Evolutionary conservation across 1,140 invertebrate genomes (phyloP).

Genomic region (Muscidifurax raptorellus): DNA sequence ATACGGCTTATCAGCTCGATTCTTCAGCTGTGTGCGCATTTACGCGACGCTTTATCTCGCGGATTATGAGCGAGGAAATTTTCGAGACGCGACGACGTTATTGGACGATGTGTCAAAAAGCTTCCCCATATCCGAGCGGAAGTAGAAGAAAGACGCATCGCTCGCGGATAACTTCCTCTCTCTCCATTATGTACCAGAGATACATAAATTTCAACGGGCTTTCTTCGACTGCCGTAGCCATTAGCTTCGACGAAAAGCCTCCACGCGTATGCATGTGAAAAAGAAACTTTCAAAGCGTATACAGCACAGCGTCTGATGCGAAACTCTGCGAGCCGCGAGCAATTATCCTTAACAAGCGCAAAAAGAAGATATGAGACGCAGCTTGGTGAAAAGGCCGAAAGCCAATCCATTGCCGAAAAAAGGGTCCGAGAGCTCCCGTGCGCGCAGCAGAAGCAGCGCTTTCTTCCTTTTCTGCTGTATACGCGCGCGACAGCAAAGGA

Average conservation of each 20-base stretch:
- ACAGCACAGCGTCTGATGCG: background rate
- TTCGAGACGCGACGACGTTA: background rate
- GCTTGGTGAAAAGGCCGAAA: slow-evolving; percentile 5
- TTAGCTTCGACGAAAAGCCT: background rate
- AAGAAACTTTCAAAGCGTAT: slow-evolving; percentile 1
- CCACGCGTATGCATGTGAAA: too few relatives aligned
- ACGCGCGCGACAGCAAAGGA: background rate
- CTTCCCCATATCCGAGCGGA: too few relatives aligned
- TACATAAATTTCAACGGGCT: too few relatives aligned
- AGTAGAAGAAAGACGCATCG: background rate
- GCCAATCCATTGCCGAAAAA: slow-evolving; percentile 34
- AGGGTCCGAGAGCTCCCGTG: background rate
- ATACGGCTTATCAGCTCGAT: slow-evolving; percentile 24
- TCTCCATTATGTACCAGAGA: too few relatives aligned
- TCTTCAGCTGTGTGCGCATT: background rate
- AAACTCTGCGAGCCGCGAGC: background rate
- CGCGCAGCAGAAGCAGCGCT: background rate
- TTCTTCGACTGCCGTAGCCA: background rate
- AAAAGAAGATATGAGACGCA: slow-evolving; percentile 28
- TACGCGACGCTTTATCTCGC: slow-evolving; percentile 9
- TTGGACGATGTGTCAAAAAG: background rate
- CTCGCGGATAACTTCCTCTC: background rate
- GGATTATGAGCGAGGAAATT: background rate
- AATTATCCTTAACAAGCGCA: slow-evolving; percentile 47
- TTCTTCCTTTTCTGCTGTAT: background rate